phyloP scores from a whole-genome alignment of 2,113 vertebrate species.

The Gobius niger region DNA sequence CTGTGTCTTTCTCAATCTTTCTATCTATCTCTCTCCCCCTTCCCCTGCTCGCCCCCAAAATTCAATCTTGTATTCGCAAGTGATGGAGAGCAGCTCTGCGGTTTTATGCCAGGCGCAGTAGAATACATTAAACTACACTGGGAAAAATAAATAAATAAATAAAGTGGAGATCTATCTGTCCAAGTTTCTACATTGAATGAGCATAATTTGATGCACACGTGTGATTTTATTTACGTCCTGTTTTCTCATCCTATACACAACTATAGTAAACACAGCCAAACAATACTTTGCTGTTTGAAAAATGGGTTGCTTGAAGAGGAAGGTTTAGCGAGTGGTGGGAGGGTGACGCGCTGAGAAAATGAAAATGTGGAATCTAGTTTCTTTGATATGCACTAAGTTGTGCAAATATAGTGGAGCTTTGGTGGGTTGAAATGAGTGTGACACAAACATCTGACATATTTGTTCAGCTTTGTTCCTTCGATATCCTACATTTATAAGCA shows the following conservation, averaged over 20 bases:
- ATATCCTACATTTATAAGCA: no score
- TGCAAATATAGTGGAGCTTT: not conserved
- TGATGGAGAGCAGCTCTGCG: slow-evolving; percentile 58
- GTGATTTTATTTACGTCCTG: slow-evolving; percentile 50
- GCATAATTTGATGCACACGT: slow-evolving; percentile 53
- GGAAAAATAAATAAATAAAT: slow-evolving; percentile 50
- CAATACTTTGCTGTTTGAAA: slow-evolving; percentile 27
- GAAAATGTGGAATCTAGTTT: slow-evolving; percentile 8
- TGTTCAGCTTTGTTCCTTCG: no score
- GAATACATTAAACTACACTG: slow-evolving; percentile 66
- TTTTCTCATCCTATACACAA: slow-evolving; percentile 21
- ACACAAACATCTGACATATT: not conserved
- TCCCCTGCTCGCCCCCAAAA: slow-evolving; percentile 54
- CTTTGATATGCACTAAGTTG: slow-evolving; percentile 3
- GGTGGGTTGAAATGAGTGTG: not conserved
- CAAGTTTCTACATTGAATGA: slow-evolving; percentile 65
- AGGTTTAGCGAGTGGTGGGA: slow-evolving; percentile 7
- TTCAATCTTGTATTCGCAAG: slow-evolving; percentile 68
- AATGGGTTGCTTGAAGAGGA: slow-evolving; percentile 48
- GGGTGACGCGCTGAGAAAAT: slow-evolving; percentile 8
- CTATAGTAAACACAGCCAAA: slow-evolving; percentile 29
- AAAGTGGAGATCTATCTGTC: slow-evolving; percentile 53
- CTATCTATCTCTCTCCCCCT: slow-evolving; percentile 36
- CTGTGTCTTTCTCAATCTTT: slow-evolving; percentile 48
- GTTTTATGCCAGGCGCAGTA: slow-evolving; percentile 59